Conservation (phyloP, 2,113 vertebrate species). For the Riparia riparia region DNA sequence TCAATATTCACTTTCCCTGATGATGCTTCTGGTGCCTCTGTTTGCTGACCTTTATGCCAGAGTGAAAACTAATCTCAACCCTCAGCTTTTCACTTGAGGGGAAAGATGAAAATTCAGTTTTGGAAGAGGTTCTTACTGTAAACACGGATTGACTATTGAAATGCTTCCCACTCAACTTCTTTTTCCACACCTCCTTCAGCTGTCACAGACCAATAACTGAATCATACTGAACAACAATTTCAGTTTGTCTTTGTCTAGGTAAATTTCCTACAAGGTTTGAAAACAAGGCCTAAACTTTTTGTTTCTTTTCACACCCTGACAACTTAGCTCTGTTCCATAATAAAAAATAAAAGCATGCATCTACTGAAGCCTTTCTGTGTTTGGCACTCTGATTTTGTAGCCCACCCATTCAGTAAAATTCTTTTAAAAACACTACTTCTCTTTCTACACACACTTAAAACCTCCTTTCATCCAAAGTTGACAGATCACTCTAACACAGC, state of each 20-base stretch:
- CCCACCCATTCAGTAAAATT: neutral
- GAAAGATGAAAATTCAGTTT: neutral
- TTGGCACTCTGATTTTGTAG: neutral
- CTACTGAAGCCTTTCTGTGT: neutral
- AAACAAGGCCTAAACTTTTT: neutral
- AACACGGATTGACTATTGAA: neutral
- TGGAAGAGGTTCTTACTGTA: neutral
- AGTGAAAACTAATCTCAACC: neutral
- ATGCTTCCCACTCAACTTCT: neutral
- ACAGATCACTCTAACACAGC: neutral
- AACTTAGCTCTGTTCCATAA: neutral
- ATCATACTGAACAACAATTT: neutral
- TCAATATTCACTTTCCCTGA: neutral
- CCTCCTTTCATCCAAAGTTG: neutral
- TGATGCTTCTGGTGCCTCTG: neutral
- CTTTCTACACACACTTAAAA: neutral
- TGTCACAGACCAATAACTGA: neutral
- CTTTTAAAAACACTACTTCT: neutral
- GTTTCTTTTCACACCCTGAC: neutral
- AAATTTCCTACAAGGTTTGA: neutral
- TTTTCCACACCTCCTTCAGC: slow-evolving; percentile 8
- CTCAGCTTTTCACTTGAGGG: slow-evolving; percentile 7
- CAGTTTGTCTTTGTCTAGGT: neutral
- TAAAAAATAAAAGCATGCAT: neutral
- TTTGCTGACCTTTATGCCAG: neutral